A percentile compares a stretch with the other conserved stretches of the same genome.
Evolutionary conservation across 2,888 invertebrate genomes (phyloP).

Genomic region (Metacarcinus magister): DNA sequence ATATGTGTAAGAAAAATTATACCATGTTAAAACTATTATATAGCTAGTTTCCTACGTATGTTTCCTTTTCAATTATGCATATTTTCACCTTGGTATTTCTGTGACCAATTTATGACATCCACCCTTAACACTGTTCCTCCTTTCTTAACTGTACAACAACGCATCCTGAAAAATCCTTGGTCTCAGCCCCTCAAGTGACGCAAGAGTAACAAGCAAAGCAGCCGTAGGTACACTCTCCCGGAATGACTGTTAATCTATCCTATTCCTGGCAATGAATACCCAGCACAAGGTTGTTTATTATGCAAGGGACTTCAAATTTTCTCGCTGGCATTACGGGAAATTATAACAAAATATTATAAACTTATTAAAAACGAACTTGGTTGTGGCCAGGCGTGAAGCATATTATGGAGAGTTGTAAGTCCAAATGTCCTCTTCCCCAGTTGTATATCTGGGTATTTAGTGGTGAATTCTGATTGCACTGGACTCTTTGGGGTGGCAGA

Average conservation of each 20-base stretch:
- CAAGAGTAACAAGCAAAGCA: background rate
- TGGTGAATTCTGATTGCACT: no score
- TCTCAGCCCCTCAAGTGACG: background rate
- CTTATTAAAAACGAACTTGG: no score
- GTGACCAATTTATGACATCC: background rate
- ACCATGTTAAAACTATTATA: background rate
- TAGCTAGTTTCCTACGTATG: background rate
- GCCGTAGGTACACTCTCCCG: background rate
- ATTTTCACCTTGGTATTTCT: background rate
- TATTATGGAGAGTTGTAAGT: no score
- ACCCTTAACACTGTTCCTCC: background rate
- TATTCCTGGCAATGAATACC: background rate
- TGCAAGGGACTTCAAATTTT: no score
- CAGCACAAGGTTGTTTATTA: no score
- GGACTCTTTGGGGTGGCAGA: no score
- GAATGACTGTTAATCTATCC: background rate
- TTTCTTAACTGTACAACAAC: background rate
- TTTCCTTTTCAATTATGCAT: background rate
- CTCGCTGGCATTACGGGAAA: no score
- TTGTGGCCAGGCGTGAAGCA: no score
- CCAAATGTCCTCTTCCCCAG: no score
- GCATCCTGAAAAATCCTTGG: background rate
- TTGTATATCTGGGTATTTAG: no score
- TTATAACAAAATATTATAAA: no score
- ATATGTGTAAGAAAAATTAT: no score